These are phyloP conservation scores for Laodelphax striatellus DNA, from an alignment of 1,140 invertebrate genomes.

Conservation along the genomic window DNA sequence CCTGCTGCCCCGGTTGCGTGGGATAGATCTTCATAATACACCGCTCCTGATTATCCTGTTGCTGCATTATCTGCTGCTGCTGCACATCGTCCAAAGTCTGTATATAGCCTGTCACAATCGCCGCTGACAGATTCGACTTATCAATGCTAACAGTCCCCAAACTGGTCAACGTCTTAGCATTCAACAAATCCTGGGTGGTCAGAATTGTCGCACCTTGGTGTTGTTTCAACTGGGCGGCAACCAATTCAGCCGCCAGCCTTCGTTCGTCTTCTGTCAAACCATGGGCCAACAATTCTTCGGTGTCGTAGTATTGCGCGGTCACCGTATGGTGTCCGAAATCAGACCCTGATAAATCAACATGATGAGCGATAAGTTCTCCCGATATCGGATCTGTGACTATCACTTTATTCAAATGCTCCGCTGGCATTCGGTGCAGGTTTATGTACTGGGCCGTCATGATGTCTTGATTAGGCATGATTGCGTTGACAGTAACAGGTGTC, in stretches of 20 bases:
- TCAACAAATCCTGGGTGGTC: too few species aligned
- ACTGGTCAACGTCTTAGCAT: too few species aligned
- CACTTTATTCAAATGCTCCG: constrained; percentile 31
- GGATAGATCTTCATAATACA: constrained; percentile 20
- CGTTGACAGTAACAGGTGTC: neutral
- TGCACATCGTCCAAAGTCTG: constrained; percentile 22
- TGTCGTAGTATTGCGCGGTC: constrained; percentile 34
- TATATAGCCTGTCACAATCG: constrained; percentile 25
- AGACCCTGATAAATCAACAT: constrained; percentile 36
- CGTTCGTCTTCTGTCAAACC: constrained; percentile 39
- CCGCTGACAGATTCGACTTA: constrained; percentile 18
- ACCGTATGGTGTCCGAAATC: constrained; percentile 31
- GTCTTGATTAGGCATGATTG: neutral
- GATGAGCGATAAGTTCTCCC: constrained; percentile 34
- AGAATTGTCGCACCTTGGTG: constrained; percentile 17
- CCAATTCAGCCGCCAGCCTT: constrained; percentile 36
- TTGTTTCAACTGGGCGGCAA: constrained; percentile 39
- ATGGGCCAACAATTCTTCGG: constrained; percentile 32
- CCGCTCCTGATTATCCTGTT: constrained; percentile 17
- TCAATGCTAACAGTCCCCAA: constrained; percentile 16
- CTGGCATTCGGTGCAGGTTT: constrained; percentile 35
- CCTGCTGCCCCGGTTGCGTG: constrained; percentile 7
- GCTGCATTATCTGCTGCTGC: constrained; percentile 17
- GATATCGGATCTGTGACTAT: constrained; percentile 32
- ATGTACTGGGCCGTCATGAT: constrained; percentile 32